A percentile compares a stretch with the other conserved stretches of the same genome.
Conservation (phyloP, 2,113 vertebrate genomes). For the Marmota flaviventris region DNA sequence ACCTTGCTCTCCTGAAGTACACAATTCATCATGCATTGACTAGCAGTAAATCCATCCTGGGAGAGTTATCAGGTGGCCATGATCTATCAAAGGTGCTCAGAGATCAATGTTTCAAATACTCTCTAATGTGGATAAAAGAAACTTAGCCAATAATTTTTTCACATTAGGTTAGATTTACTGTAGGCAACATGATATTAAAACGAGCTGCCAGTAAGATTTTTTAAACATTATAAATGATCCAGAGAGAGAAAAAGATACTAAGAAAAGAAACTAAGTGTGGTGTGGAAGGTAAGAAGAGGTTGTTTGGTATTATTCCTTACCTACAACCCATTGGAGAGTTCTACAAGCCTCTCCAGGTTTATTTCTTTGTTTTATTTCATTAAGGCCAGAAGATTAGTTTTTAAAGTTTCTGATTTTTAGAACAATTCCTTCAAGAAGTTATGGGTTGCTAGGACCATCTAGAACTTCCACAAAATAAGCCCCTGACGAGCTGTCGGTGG, state of each 20-base stretch:
- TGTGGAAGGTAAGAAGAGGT: background rate
- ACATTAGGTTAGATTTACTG: conserved; percentile 38
- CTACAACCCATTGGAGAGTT: background rate
- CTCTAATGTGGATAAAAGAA: conserved; percentile 45
- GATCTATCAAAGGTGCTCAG: conserved; percentile 28
- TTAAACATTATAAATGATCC: background rate
- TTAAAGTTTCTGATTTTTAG: background rate
- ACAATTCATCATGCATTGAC: background rate
- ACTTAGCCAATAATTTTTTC: conserved; percentile 55
- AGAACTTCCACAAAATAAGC: conserved; percentile 27
- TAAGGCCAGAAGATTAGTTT: background rate
- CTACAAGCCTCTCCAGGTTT: background rate
- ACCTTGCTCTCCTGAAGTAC: background rate
- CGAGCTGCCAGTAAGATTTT: conserved; percentile 12
- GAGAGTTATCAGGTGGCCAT: background rate
- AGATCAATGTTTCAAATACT: conserved; percentile 59
- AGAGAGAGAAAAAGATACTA: background rate
- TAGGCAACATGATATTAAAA: conserved; percentile 1
- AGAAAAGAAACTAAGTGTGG: background rate
- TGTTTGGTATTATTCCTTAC: background rate
- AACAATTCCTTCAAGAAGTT: background rate
- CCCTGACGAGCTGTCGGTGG: accelerated
- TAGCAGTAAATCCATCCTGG: conserved; percentile 1
- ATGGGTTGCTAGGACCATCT: background rate
- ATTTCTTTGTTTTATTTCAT: conserved; percentile 16